Evolutionary conservation across 2,797 vertebrate species (phyloP), one percentile per base, ranked within the genome.

Genomic region (Tinamus major): DNA sequence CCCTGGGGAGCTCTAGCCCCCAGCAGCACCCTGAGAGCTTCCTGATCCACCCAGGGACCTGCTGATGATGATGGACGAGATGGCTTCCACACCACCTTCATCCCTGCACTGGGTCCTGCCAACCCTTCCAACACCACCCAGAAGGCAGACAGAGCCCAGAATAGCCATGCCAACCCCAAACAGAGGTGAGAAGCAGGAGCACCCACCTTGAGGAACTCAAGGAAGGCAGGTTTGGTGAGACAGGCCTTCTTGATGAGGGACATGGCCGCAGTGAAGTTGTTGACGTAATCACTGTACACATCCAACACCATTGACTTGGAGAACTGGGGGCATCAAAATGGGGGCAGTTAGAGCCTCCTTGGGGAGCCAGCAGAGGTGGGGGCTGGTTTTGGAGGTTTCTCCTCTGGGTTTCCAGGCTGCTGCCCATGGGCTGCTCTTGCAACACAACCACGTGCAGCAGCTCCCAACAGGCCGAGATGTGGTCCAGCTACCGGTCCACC

Each of bases 281-380:
- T 99, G 94, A 99, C 99, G 0, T 99, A 99, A 31, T 99, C 99
- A 0, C 99, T 99, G 97, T 99, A 99, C 6, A 99, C 98, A 0
- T 99, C 99, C 68, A 99, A 95, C 71, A 99, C 99, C 99, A 99
- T 99, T 11, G 99, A 99, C 97, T 99, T 99, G 90, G 99, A 99
- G 94, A 99, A 99, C 99, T 99, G 95, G 10, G 33, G 53, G 53
- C 85, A 85, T 9, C 31, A 29, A 56, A 65, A n/a, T 65, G n/a
- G n/a, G 42, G 44, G 1, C 11, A 18, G n/a, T 41, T 37, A 31
- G 21, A 49, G 41, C 53, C 15, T 31, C 29, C 29, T 55, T 27
- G 5, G 49, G 49, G 49, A 51, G 49, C 27, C 27, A 44, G 63
- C 41, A 65, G 20, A 44, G 21, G 13, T 41, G 6, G 31, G 44